These are phyloP conservation scores for Drosophila gaucha DNA, from an alignment of 2,888 invertebrate genomes.

Conservation along the genomic window DNA sequence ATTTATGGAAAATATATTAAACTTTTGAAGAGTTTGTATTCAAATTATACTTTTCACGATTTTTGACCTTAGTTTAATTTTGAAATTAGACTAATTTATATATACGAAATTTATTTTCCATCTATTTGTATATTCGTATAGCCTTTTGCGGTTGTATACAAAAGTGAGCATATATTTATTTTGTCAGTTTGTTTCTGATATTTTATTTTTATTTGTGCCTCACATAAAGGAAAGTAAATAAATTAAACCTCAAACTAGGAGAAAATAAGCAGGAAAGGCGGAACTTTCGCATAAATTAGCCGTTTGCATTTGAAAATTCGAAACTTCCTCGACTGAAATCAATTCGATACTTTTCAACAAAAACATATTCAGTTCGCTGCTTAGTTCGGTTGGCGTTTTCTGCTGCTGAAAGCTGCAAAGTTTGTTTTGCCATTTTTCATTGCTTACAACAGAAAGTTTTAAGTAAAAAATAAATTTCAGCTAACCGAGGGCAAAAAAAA, in stretches of 20 bases:
- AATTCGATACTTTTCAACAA: slow-evolving; percentile 73
- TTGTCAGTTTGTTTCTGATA: slow-evolving; percentile 4
- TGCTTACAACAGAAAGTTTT: slow-evolving; percentile 79
- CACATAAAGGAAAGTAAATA: slow-evolving; percentile 67
- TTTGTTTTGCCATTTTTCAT: slow-evolving; percentile 78
- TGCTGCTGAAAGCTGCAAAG: slow-evolving; percentile 72
- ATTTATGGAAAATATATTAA: no score
- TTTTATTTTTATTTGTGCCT: slow-evolving; percentile 13
- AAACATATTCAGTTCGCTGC: slow-evolving; percentile 50
- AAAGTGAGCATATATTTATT: slow-evolving; percentile 4
- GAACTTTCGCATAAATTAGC: slow-evolving; percentile 78
- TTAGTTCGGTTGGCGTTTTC: slow-evolving; percentile 41
- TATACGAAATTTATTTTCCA: background rate
- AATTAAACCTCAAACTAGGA: slow-evolving; percentile 53
- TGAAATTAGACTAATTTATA: background rate
- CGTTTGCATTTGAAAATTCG: slow-evolving; percentile 74
- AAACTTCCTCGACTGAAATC: slow-evolving; percentile 71
- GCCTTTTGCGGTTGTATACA: background rate
- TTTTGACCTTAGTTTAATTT: no score
- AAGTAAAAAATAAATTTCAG: slow-evolving; percentile 78
- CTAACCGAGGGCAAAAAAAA: slow-evolving; percentile 50
- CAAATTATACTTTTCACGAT: no score
- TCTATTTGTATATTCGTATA: background rate
- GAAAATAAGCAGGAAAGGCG: slow-evolving; percentile 58
- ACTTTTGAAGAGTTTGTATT: no score